Base-by-base conservation (phyloP, 2,888 invertebrate genomes). In the Hyalella azteca region DNA sequence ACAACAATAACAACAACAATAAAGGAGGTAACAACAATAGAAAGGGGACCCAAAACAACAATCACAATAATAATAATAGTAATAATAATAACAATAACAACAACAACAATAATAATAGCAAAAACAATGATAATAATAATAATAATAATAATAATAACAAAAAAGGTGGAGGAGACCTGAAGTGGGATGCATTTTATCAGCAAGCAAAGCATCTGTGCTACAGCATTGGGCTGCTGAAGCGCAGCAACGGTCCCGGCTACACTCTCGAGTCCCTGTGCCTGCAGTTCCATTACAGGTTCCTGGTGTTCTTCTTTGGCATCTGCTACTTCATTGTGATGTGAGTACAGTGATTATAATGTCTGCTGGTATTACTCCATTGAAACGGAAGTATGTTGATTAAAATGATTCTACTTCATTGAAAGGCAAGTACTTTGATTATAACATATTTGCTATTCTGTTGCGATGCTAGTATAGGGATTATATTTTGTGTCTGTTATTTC, bases 231-330 rank as follows among this genome's bases (percentile, higher is more conserved):
- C 3, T 75, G 11, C 45, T 75, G 2, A 75, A 45, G 45, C 40
- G 29, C 32, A 36, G 15, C 36, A 75, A 41, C 13, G 75, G 75
- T 4, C 75, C 75, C 13, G 75, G 75, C 75, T 75, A 45, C 45
- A 75, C 75, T 15, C 36, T 75, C 9, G 75, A 75, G 45, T 45
- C 41, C 36, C 26, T 41, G 2, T 75, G 75, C 19, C 45, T 75
- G 0, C 7, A 45, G 45, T 75, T 5, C 75, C 75, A 75, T n/a
- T 75, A 75, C 45, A 22, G 75, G 22, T 41, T 75, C 45, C 40
- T 75, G 39, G 41, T 75, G 1, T 19, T 29, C 13, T 75, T 75
- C 22, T 75, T 75, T 5, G 41, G 26, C 75, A 3, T n/a, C 9
- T 22, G 41, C 75, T 75, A 75, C 45, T 29, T 75, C 40, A 13